Evolutionary conservation across 2,888 invertebrate genomes (phyloP).

Genomic region (Platycnemis pennipes): DNA sequence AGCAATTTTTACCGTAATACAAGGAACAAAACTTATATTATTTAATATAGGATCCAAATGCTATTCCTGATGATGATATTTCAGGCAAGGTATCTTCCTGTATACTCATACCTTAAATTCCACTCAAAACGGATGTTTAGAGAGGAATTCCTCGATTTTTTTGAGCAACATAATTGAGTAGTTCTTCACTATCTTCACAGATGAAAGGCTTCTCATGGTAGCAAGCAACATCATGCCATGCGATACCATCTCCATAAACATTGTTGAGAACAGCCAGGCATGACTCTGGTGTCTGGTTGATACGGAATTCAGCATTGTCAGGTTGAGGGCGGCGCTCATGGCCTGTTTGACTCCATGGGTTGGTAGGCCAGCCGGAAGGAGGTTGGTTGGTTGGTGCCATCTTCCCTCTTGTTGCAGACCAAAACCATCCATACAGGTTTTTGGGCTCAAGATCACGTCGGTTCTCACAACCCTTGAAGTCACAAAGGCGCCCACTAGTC

Average conservation of each 20-base stretch:
- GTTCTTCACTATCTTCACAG: constrained; percentile 94
- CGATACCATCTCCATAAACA: constrained; percentile 95
- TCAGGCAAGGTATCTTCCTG: background rate
- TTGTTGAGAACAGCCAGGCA: constrained; percentile 94
- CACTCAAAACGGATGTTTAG: constrained; percentile 78
- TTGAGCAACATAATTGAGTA: constrained; percentile 91
- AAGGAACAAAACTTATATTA: background rate
- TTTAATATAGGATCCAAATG: background rate
- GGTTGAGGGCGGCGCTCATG: constrained; percentile 94
- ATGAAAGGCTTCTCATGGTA: constrained; percentile 96
- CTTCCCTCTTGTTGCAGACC: constrained; percentile 94
- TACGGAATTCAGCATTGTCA: constrained; percentile 95
- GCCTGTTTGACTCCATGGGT: constrained; percentile 94
- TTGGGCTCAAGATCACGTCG: constrained; percentile 93
- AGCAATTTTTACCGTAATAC: background rate
- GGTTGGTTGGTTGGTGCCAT: constrained; percentile 89
- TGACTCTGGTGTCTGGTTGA: constrained; percentile 92
- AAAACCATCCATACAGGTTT: constrained; percentile 93
- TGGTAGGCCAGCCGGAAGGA: constrained; percentile 89
- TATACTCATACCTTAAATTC: background rate
- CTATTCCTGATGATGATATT: background rate
- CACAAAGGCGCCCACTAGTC: constrained; percentile 95
- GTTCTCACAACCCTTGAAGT: constrained; percentile 95
- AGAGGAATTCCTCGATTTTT: constrained; percentile 92
- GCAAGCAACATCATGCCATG: constrained; percentile 96